Evolutionary conservation across 2,888 invertebrate species (phyloP), one percentile per base, ranked within the genome.

Genomic region (Xestia rhomboidea): DNA sequence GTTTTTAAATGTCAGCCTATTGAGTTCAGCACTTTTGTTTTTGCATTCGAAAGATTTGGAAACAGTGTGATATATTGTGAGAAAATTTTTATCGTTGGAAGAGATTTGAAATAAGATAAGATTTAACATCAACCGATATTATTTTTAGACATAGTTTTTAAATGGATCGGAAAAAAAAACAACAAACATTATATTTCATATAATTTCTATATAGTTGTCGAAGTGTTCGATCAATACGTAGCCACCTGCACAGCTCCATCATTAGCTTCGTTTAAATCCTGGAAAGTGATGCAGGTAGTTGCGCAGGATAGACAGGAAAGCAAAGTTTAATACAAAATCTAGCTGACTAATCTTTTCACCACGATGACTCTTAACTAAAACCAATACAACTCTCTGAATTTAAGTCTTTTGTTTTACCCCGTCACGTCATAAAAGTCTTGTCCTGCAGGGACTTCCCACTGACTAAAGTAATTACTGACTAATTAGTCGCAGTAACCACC

Each of bases 1-100:
- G 44, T 11, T 66, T 62, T 64, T 75, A 84, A 84, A 82, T 81
- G 81, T 87, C 73, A 83, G 68, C 54, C 24, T 73, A 78, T 76
- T 74, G 62, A 81, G 79, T 63, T 54, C 68, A 62, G 49, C 46
- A 64, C 38, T 68, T 77, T 74, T 77, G 49, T 62, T 44, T 46
- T 82, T 64, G 60, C 1, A 68, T 82, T 64, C 46, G 54, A 57
- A 81, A 62, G 77, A 82, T 13, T 82, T 15, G 0, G 46, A 38
- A 62, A 62, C 38, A 41, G 66, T 81, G 66, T 81, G 49, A 81
- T 51, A 6, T 67, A 68, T 4, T 82, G 51, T 54, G 67, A 24
- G 57, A 82, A 67, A 15, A 24, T 41, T 60, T 49, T 62, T 63
- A 71, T 72, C 24, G 30, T 51, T 8, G 8, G 3, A 64, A 27